Percentiles rank a stretch among this genome's conserved stretches.
phyloP scores from a whole-genome alignment of 2,113 vertebrate genomes.

The Dinomys branickii region DNA sequence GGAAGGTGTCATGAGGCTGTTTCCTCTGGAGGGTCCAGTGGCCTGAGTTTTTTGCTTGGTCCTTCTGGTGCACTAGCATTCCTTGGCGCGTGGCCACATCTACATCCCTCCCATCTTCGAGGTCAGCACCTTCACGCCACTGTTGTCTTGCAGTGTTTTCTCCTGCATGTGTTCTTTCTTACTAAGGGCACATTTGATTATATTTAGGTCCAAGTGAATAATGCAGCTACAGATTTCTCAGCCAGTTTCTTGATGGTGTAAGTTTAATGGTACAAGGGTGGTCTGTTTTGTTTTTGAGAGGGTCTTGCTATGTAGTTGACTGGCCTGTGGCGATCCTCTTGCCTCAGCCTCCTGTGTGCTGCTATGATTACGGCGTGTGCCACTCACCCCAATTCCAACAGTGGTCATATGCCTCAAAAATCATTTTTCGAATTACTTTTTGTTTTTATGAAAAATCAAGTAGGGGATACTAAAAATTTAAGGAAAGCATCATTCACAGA shows the following conservation, averaged over 20 bases:
- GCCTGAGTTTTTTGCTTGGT: neutral
- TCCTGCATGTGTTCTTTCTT: neutral
- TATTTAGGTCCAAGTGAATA: neutral
- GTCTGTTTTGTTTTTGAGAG: neutral
- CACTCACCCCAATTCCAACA: neutral
- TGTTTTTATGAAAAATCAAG: neutral
- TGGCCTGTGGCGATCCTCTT: neutral
- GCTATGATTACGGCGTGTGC: neutral
- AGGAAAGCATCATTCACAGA: slow-evolving; percentile 17
- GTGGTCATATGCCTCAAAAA: neutral
- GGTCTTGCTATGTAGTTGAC: neutral
- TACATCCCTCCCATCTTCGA: neutral
- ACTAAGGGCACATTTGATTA: neutral
- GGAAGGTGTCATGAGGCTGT: neutral
- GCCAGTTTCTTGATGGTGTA: neutral
- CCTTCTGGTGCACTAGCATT: neutral
- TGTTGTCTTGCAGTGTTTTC: neutral
- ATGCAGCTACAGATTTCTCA: neutral
- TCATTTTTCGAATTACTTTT: neutral
- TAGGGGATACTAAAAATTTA: neutral
- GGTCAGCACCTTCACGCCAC: neutral
- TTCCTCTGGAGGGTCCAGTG: neutral
- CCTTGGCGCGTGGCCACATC: neutral
- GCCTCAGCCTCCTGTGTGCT: neutral
- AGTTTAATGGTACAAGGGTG: neutral